A percentile compares a stretch with the other conserved stretches of the same genome.
phyloP scores from a whole-genome alignment of 2,113 vertebrate genomes.

The Furnarius figulus region DNA sequence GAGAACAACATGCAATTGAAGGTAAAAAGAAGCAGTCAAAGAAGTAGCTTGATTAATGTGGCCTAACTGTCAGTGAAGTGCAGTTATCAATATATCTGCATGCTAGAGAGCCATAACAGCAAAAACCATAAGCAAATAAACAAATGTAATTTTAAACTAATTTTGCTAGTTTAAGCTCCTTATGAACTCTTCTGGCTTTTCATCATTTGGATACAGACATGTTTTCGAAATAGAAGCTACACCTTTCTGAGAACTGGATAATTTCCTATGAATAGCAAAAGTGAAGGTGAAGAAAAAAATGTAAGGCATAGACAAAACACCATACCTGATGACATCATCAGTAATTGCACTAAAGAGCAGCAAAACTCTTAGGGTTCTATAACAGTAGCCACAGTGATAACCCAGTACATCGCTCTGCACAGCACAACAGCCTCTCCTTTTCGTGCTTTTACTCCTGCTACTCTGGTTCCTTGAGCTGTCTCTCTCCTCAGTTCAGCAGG shows the following conservation, averaged over 20 bases:
- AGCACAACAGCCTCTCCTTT: background rate
- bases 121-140: background rate
- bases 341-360: background rate
- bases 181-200: background rate
- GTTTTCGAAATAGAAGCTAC: background rate
- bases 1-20: background rate
- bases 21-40: background rate
- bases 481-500: background rate
- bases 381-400: background rate
- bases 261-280: background rate
- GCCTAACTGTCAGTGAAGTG: background rate
- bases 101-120: background rate
- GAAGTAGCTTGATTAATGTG: background rate
- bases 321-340: accelerated
- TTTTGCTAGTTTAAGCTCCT: background rate
- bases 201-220: background rate
- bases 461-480: background rate
- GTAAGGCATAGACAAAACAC: background rate
- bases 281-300: background rate
- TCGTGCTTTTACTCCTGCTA: background rate
- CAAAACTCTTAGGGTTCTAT: background rate
- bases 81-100: background rate
- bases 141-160: background rate
- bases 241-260: background rate
- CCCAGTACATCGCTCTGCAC: no score